Percentiles rank a stretch among this genome's conserved stretches.
These are phyloP conservation scores for Caenorhabditis sulstoni DNA, from an alignment of 2,888 invertebrate species.

Conservation along the genomic window DNA sequence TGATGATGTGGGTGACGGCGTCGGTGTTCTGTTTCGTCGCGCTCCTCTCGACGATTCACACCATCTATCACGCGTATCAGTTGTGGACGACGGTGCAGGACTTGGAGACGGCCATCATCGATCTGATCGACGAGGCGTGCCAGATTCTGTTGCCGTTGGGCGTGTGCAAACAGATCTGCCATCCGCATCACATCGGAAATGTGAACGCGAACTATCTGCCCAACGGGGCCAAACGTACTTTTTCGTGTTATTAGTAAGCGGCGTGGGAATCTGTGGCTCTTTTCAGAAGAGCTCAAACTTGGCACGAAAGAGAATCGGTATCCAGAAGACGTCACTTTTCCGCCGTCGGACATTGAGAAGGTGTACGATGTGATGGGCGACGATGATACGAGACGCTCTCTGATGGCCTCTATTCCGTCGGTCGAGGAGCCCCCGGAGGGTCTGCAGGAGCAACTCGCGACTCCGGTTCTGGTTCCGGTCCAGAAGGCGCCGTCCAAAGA, in stretches of 20 bases:
- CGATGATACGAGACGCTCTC: neutral
- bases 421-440: neutral
- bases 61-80: slow-evolving; percentile 35
- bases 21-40: slow-evolving; percentile 27
- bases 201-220: slow-evolving; percentile 29
- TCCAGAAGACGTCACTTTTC: slow-evolving; percentile 58
- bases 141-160: slow-evolving; percentile 42
- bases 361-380: slow-evolving; percentile 51
- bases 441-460: neutral
- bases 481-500: neutral
- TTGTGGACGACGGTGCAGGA: slow-evolving; percentile 38
- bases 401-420: neutral
- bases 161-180: slow-evolving; percentile 43
- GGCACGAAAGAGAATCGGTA: slow-evolving; percentile 40
- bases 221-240: slow-evolving; percentile 23
- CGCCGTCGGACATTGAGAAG: slow-evolving; percentile 50
- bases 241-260: neutral
- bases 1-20: slow-evolving; percentile 26
- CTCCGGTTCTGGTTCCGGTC: neutral
- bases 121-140: slow-evolving; percentile 41
- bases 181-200: slow-evolving; percentile 35
- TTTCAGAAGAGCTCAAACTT: slow-evolving; percentile 34
- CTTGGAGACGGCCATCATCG: slow-evolving; percentile 31
- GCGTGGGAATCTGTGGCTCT: too few species aligned
- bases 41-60: slow-evolving; percentile 22